Evolutionary conservation across 2,113 vertebrate species (phyloP), one percentile per base, ranked within the genome.

Genomic region (Puntigrus tetrazona): DNA sequence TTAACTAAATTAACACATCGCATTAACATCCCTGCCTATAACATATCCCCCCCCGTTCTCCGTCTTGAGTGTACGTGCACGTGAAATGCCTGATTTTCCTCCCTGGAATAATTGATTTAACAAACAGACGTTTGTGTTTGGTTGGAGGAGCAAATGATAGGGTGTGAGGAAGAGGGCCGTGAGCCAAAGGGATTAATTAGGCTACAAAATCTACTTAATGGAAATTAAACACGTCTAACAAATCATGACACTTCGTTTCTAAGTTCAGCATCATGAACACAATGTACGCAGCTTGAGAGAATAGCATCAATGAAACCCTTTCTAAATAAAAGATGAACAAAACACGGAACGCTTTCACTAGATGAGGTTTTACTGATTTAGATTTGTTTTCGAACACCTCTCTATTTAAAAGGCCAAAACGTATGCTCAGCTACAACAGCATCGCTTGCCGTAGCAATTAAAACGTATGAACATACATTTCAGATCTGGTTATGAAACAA

Each of bases 41-140:
- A 29, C 41, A 47, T 11, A 31, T 50, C 16, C 5, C 45, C 11
- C 16, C 5, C 45, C 11, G 6, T 67, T n/a, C 65, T 78, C 27
- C 22, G 43, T 38, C 8, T 72, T 22, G 10, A 61, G 22, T 36
- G 69, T 76, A 59, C 65, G 77, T 69, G 70, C 80, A 10, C 78
- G 85, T 86, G 50, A 77, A 65, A 88, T 27, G 78, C 87, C 78
- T 83, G 65, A 3, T 74, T 88, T 93, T 85, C 86, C 85, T 84
- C 80, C 61, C 88, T 74, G 88, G 89, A 93, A 93, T 93, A 93
- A 94, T 93, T 93, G 92, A 94, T 94, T 94, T 92, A 93, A 93
- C 92, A 94, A 94, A 94, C 92, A 93, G 92, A 91, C 87, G 70
- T 88, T 91, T 88, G 90, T 94, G 92, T 94, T 94, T 94, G 92